phyloP scores from a whole-genome alignment of 2,888 invertebrate genomes.

The Ceramica pisi region DNA sequence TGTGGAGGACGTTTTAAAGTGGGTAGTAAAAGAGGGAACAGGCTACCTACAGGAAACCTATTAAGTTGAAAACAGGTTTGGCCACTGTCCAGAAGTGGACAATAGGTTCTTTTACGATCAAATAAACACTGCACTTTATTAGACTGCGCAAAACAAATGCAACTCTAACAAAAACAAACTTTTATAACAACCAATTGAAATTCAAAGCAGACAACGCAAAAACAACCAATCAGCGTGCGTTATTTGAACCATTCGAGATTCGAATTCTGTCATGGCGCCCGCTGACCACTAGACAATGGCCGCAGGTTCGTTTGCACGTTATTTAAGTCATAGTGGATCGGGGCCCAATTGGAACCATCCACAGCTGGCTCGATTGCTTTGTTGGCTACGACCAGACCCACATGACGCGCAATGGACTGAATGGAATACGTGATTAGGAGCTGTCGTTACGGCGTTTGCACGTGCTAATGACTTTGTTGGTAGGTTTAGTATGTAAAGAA shows the following conservation, averaged over 20 bases:
- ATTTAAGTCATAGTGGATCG: slow-evolving; percentile 56
- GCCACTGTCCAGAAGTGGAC: not conserved
- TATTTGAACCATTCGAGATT: slow-evolving; percentile 42
- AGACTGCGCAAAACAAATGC: not conserved
- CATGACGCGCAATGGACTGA: slow-evolving; percentile 49
- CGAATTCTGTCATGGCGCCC: slow-evolving; percentile 44
- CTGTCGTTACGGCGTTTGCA: slow-evolving; percentile 39
- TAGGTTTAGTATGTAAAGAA: slow-evolving; percentile 5
- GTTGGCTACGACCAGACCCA: slow-evolving; percentile 39
- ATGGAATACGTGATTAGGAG: slow-evolving; percentile 57
- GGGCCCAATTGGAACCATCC: slow-evolving; percentile 55
- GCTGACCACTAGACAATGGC: slow-evolving; percentile 46
- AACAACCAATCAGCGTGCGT: slow-evolving; percentile 45
- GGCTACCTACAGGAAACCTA: not conserved
- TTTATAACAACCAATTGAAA: slow-evolving; percentile 22
- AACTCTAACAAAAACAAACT: not conserved
- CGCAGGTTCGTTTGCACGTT: slow-evolving; percentile 51
- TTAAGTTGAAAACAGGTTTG: not conserved
- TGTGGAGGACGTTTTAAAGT: too few species aligned
- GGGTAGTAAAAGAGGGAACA: not conserved
- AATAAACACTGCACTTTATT: slow-evolving; percentile 12
- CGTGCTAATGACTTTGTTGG: slow-evolving; percentile 45
- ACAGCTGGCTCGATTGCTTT: slow-evolving; percentile 50
- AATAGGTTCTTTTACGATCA: not conserved
- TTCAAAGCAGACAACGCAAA: slow-evolving; percentile 23